These are phyloP conservation scores for Cotesia chilonis DNA, from an alignment of 1,140 invertebrate species.

Conservation along the genomic window DNA sequence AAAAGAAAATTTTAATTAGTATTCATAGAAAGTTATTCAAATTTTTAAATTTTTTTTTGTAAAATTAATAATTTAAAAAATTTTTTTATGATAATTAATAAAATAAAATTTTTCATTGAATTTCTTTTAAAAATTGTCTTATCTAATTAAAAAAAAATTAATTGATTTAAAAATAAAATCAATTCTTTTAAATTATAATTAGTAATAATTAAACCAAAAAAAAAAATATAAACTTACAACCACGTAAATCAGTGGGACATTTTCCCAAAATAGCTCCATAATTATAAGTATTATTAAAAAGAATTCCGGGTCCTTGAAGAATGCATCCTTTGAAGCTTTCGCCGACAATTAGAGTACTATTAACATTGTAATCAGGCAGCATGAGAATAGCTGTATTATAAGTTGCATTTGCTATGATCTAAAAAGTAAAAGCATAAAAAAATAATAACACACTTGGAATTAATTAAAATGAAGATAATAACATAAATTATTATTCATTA, in stretches of 20 bases:
- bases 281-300: slow-evolving; percentile 74
- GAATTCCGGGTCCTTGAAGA: slow-evolving; percentile 81
- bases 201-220: neutral
- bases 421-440: slow-evolving; percentile 32
- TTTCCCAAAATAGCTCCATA: slow-evolving; percentile 77
- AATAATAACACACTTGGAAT: slow-evolving; percentile 15
- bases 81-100: too few species aligned
- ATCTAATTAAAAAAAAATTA: too few species aligned
- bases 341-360: slow-evolving; percentile 76
- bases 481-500: neutral
- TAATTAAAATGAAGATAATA: slow-evolving; percentile 26
- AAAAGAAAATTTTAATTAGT: too few species aligned
- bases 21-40: too few species aligned
- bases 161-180: too few species aligned
- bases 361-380: slow-evolving; percentile 71
- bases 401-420: slow-evolving; percentile 81
- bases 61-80: too few species aligned
- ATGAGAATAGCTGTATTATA: slow-evolving; percentile 78
- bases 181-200: neutral
- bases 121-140: too few species aligned
- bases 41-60: too few species aligned
- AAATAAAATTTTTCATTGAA: too few species aligned
- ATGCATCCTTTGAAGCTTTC: slow-evolving; percentile 84
- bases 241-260: slow-evolving; percentile 76
- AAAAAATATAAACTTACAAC: slow-evolving; percentile 69